Percentiles rank a stretch among this genome's conserved stretches.
Conservation (phyloP, 1,140 invertebrate genomes). For the Pachyrhynchus sulphureomaculatus region DNA sequence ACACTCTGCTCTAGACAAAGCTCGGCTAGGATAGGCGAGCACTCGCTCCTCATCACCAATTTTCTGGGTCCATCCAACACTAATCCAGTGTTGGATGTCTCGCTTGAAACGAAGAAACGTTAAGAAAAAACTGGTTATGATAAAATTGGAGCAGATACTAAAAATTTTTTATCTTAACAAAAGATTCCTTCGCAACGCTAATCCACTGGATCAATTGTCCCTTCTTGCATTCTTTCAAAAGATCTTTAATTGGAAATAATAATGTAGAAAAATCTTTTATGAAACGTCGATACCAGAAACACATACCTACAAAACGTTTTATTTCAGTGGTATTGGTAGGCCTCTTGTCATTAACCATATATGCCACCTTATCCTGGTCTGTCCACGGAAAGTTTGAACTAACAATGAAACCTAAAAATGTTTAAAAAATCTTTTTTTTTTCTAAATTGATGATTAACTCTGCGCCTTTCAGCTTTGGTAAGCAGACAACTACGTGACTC, state of each 20-base stretch:
- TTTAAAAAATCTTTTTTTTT: slow-evolving; percentile 38
- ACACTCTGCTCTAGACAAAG: slow-evolving; percentile 38
- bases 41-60: slow-evolving; percentile 46
- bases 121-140: slow-evolving; percentile 35
- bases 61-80: slow-evolving; percentile 33
- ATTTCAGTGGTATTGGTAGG: slow-evolving; percentile 44
- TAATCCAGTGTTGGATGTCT: slow-evolving; percentile 41
- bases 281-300: not conserved
- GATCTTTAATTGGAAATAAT: not conserved
- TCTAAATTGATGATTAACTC: slow-evolving; percentile 33
- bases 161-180: not conserved
- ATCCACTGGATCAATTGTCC: not conserved
- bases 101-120: slow-evolving; percentile 28
- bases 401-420: slow-evolving; percentile 49
- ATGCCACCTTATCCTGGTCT: slow-evolving; percentile 32
- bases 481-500: slow-evolving; percentile 27
- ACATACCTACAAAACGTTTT: slow-evolving; percentile 17
- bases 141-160: slow-evolving; percentile 34
- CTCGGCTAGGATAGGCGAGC: slow-evolving; percentile 53
- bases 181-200: not conserved
- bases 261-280: slow-evolving; percentile 3
- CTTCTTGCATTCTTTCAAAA: slow-evolving; percentile 14
- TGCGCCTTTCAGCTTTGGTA: slow-evolving; percentile 25
- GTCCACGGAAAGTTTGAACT: slow-evolving; percentile 42
- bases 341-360: slow-evolving; percentile 36